These are phyloP conservation scores for Blastobasis adustella DNA, from an alignment of 2,888 invertebrate genomes.

Conservation along the genomic window DNA sequence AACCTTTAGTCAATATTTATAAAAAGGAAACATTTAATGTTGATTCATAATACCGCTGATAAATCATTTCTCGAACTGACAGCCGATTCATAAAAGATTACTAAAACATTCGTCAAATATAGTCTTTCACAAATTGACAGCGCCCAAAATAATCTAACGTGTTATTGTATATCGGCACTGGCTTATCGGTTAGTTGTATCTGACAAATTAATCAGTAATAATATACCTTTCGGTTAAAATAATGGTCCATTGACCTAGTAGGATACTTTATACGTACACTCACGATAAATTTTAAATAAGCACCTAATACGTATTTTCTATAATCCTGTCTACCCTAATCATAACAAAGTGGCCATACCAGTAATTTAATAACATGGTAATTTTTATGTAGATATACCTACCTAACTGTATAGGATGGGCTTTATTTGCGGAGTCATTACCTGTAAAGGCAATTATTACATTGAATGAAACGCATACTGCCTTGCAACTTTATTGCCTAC, in stretches of 20 bases:
- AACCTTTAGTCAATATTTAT: neutral
- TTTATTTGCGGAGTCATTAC: neutral
- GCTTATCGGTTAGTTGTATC: constrained; percentile 8
- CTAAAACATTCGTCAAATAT: constrained; percentile 4
- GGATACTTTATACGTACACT: too few relatives aligned
- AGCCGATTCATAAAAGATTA: constrained; percentile 1
- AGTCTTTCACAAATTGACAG: constrained; percentile 2
- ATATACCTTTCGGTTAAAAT: constrained; percentile 18
- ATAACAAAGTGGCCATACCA: too few relatives aligned
- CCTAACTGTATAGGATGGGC: too few relatives aligned
- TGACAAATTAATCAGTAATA: constrained; percentile 29
- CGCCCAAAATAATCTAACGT: constrained; percentile 4
- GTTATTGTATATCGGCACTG: constrained; percentile 6
- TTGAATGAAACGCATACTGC: constrained; percentile 4
- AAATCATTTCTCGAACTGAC: neutral
- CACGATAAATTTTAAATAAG: too few relatives aligned
- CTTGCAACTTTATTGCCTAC: constrained; percentile 20
- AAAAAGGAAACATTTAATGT: neutral
- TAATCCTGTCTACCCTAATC: too few relatives aligned
- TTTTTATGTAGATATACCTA: too few relatives aligned
- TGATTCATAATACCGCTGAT: neutral
- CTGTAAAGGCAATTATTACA: constrained; percentile 1
- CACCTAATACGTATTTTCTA: too few relatives aligned
- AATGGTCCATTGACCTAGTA: constrained; percentile 7
- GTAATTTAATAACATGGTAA: too few relatives aligned